Conservation (phyloP, 64 coral and sea anemone genomes). For the Cladopsammia gracilis region DNA sequence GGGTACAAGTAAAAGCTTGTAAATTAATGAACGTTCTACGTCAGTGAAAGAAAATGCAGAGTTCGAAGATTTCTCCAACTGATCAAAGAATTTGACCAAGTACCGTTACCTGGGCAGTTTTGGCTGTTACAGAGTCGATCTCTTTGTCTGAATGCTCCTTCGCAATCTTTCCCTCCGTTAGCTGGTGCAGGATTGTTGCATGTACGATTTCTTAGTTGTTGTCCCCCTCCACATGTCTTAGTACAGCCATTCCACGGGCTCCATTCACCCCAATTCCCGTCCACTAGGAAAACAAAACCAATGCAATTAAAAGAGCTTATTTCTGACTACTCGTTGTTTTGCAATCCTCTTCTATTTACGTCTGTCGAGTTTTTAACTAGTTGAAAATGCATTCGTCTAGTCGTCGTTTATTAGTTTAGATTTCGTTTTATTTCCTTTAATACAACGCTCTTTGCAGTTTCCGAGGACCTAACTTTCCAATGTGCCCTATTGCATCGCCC, state of each 20-base stretch:
- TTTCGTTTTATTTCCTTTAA: too few relatives aligned
- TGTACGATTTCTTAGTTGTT: conserved; percentile 6
- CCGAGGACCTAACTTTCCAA: too few relatives aligned
- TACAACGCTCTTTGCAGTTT: too few relatives aligned
- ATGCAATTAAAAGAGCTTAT: neutral
- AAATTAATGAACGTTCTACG: too few relatives aligned
- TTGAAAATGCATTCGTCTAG: too few relatives aligned
- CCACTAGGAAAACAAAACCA: conserved; percentile 35
- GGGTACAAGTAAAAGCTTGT: too few relatives aligned
- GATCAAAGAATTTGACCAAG: neutral
- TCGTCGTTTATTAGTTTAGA: too few relatives aligned
- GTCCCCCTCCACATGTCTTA: conserved; percentile 32
- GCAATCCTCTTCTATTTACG: too few relatives aligned
- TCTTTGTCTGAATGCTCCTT: conserved; percentile 10
- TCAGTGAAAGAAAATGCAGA: too few relatives aligned
- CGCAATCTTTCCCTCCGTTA: conserved; percentile 54
- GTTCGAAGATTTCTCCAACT: neutral
- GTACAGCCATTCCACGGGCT: conserved; percentile 10
- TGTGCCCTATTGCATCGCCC: too few relatives aligned
- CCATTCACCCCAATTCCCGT: conserved; percentile 68
- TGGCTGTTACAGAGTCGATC: neutral
- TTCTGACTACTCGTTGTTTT: neutral
- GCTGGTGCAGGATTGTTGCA: conserved; percentile 61
- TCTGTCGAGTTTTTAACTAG: too few relatives aligned
- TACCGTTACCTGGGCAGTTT: conserved; percentile 3